These are phyloP conservation scores for Sesamia nonagrioides DNA, from an alignment of 1,140 invertebrate species.

Conservation along the genomic window DNA sequence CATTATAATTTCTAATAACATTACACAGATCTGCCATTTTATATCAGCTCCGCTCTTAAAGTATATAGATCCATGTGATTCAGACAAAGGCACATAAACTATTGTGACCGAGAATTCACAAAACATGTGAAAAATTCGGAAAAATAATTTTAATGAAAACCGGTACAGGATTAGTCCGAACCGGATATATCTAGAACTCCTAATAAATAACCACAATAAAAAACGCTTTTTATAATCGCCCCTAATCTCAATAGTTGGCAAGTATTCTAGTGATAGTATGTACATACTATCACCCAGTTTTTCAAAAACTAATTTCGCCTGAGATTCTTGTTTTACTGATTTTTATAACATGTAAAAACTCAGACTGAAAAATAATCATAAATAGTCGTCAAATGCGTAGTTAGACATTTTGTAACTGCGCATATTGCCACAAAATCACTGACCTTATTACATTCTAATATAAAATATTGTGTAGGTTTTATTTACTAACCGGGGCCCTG, in stretches of 20 bases:
- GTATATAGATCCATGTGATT: neutral
- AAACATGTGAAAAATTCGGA: neutral
- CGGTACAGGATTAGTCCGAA: neutral
- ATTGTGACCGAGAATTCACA: neutral
- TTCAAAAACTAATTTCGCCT: no score
- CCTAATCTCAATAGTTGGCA: neutral
- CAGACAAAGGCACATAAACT: conserved; percentile 6
- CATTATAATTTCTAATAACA: no score
- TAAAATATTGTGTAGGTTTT: conserved; percentile 26
- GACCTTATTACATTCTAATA: conserved; percentile 10
- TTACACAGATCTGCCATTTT: neutral
- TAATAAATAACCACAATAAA: conserved; percentile 1
- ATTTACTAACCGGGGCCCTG: neutral
- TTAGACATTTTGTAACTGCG: neutral
- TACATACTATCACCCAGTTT: neutral
- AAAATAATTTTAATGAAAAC: neutral
- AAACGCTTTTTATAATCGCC: neutral
- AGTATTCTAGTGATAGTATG: neutral
- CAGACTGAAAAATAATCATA: neutral
- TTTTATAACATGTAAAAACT: neutral
- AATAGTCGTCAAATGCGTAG: neutral
- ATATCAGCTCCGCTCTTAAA: no score
- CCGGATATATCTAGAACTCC: neutral
- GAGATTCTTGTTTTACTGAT: neutral
- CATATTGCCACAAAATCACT: conserved; percentile 9